Percentiles rank a stretch among this genome's conserved stretches.
These are phyloP conservation scores for Pteronura brasiliensis DNA, from an alignment of 2,113 vertebrate genomes.

Conservation along the genomic window DNA sequence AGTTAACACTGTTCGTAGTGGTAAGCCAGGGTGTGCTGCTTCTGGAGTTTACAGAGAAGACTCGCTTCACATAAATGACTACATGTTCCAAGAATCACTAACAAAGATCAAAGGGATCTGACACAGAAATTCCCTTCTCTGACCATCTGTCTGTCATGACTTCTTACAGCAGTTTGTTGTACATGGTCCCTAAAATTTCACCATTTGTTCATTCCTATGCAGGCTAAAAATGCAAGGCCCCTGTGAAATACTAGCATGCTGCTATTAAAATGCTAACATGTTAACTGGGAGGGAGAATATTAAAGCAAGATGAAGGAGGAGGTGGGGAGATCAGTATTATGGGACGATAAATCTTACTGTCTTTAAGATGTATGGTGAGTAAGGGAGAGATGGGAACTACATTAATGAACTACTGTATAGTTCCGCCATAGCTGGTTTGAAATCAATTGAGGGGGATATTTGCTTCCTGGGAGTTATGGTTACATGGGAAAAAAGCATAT, in stretches of 20 bases:
- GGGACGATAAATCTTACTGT: conserved; percentile 40
- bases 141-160: neutral
- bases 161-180: neutral
- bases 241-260: neutral
- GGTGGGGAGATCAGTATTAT: neutral
- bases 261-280: neutral
- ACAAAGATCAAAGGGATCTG: neutral
- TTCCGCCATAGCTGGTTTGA: conserved; percentile 13
- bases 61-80: accelerated
- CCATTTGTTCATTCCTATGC: neutral
- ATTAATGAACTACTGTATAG: neutral
- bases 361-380: conserved; percentile 7
- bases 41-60: neutral
- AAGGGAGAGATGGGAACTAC: neutral
- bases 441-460: conserved; percentile 44
- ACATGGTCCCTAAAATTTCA: neutral
- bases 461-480: neutral
- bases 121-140: neutral
- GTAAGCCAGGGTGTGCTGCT: neutral
- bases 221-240: neutral
- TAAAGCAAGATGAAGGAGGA: neutral
- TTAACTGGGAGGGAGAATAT: neutral
- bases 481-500: neutral
- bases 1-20: neutral
- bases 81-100: neutral